phyloP scores from a whole-genome alignment of 2,888 invertebrate species.

The Drosophila formosana region DNA sequence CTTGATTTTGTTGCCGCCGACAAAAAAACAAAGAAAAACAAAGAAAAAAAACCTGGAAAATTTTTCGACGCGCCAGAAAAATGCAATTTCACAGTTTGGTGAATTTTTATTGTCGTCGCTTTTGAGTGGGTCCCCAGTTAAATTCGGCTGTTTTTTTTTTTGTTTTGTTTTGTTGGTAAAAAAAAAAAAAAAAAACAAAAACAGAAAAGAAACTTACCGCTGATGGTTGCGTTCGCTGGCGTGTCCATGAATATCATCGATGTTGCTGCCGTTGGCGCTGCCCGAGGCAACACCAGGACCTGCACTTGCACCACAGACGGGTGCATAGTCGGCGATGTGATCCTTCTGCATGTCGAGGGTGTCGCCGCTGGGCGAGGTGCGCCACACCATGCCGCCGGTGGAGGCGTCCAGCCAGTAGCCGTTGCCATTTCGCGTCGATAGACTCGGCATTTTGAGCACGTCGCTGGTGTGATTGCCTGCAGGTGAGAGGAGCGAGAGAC shows the following conservation, averaged over 20 bases:
- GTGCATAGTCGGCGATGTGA: slow-evolving; percentile 85
- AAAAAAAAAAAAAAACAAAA: background rate
- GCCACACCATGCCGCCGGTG: slow-evolving; percentile 85
- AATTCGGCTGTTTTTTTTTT: slow-evolving; percentile 14
- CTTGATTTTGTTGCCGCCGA: slow-evolving; percentile 67
- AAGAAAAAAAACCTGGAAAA: slow-evolving; percentile 30
- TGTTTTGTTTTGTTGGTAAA: slow-evolving; percentile 13
- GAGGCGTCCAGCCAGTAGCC: slow-evolving; percentile 85
- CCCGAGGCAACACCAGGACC: slow-evolving; percentile 57
- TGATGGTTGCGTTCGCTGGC: slow-evolving; percentile 80
- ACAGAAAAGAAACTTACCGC: slow-evolving; percentile 70
- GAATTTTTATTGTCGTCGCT: slow-evolving; percentile 81
- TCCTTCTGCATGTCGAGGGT: slow-evolving; percentile 85
- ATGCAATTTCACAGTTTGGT: slow-evolving; percentile 82
- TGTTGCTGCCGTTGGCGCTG: slow-evolving; percentile 49
- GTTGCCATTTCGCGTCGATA: slow-evolving; percentile 84
- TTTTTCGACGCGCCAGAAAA: slow-evolving; percentile 75
- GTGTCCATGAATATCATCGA: slow-evolving; percentile 75
- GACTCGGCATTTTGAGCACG: slow-evolving; percentile 85
- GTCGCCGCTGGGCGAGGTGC: slow-evolving; percentile 82
- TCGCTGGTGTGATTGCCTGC: slow-evolving; percentile 85
- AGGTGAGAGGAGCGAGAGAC: slow-evolving; percentile 51
- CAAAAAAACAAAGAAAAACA: slow-evolving; percentile 17
- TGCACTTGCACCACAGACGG: slow-evolving; percentile 82
- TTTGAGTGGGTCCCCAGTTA: slow-evolving; percentile 62